Percentiles rank a stretch among this genome's conserved stretches.
These are phyloP conservation scores for Calosoma granatense DNA, from an alignment of 1,140 invertebrate genomes.

Conservation along the genomic window DNA sequence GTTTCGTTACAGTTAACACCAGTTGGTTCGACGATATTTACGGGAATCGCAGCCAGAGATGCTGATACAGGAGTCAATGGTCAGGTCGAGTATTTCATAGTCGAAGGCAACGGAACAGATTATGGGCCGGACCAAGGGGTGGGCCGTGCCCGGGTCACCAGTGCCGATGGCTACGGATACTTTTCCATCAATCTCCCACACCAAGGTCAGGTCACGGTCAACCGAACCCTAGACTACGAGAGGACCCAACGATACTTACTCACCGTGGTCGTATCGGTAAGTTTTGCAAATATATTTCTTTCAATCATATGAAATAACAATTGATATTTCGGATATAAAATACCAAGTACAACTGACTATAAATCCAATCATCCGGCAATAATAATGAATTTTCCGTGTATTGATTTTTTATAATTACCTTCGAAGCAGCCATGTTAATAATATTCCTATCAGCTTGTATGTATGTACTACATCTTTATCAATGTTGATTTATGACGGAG, in stretches of 20 bases:
- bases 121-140: conserved; percentile 45
- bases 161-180: conserved; percentile 69
- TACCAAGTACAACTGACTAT: no score
- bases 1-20: conserved; percentile 61
- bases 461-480: background rate
- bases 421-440: background rate
- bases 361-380: no score
- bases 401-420: background rate
- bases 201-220: conserved; percentile 83
- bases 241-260: conserved; percentile 79
- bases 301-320: background rate
- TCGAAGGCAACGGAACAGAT: conserved; percentile 44
- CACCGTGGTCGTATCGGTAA: conserved; percentile 80
- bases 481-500: background rate
- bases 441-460: background rate
- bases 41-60: conserved; percentile 71
- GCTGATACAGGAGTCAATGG: conserved; percentile 80
- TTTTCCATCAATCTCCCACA: conserved; percentile 82
- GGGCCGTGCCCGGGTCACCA: conserved; percentile 43
- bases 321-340: no score
- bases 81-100: conserved; percentile 69
- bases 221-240: conserved; percentile 80
- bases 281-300: no score
- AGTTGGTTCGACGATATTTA: conserved; percentile 77
- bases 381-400: background rate